These are phyloP conservation scores for Rhysida immarginata DNA, from an alignment of 1,140 invertebrate species.

Conservation along the genomic window DNA sequence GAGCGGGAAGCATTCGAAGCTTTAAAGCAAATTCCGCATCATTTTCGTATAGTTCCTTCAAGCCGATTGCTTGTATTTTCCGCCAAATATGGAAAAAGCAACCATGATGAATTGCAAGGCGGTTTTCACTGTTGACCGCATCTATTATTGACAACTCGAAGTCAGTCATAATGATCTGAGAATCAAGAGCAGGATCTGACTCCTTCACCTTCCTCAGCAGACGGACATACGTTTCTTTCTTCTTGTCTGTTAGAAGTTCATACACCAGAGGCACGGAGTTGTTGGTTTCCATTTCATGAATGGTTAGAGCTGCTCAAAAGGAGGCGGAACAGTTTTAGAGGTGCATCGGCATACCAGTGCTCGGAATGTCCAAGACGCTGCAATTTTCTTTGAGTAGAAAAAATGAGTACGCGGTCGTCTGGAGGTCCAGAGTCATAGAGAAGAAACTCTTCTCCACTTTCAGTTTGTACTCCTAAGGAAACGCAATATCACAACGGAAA, in stretches of 20 bases:
- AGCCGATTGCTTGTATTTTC: background rate
- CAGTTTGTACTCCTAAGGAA: too few species aligned
- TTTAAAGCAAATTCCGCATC: constrained; percentile 8
- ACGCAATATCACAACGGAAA: too few species aligned
- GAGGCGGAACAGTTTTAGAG: constrained; percentile 10
- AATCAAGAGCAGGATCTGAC: background rate
- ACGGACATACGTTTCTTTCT: background rate
- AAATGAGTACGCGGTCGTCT: background rate
- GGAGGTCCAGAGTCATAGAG: background rate
- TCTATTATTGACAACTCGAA: constrained; percentile 8
- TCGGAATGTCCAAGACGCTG: constrained; percentile 8
- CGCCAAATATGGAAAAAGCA: constrained; percentile 6
- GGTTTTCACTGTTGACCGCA: background rate
- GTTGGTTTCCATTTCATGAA: constrained; percentile 9
- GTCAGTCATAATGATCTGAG: constrained; percentile 10
- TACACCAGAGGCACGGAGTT: constrained; percentile 6
- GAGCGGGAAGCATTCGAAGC: too few species aligned
- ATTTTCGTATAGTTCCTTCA: background rate
- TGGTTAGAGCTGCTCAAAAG: constrained; percentile 12
- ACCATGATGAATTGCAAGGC: background rate
- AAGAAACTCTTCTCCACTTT: constrained; percentile 1
- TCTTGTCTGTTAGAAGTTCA: constrained; percentile 1
- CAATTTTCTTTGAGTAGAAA: constrained; percentile 9
- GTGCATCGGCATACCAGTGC: too few species aligned
- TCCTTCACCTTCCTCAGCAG: constrained; percentile 1